phyloP scores from a whole-genome alignment of 2,113 vertebrate genomes.

The Rhabdornis inornatus region DNA sequence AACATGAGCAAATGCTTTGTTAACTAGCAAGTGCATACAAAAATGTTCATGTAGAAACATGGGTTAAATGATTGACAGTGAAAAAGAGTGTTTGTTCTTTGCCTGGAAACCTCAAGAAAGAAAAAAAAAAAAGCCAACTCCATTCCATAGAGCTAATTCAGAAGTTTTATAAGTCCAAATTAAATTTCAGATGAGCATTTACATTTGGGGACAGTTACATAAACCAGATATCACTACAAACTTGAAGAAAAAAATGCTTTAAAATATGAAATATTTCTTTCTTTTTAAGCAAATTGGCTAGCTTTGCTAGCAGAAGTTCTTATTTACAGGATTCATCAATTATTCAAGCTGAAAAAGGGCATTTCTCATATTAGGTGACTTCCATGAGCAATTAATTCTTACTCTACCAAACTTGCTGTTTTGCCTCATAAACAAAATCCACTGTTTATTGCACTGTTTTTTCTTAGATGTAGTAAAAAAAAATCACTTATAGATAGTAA shows the following conservation, averaged over 20 bases:
- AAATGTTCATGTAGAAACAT: neutral
- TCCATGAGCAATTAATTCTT: neutral
- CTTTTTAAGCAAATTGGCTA: constrained; percentile 1
- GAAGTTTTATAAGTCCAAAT: neutral
- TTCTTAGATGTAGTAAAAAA: neutral
- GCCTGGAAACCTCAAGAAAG: constrained; percentile 18
- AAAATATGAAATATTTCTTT: neutral
- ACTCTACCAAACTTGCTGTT: neutral
- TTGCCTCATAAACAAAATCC: neutral
- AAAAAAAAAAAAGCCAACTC: neutral
- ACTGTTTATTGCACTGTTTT: neutral
- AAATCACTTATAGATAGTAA: neutral
- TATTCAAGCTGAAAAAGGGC: neutral
- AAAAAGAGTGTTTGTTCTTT: neutral
- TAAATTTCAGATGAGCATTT: neutral
- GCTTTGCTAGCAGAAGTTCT: neutral
- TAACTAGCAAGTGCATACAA: neutral
- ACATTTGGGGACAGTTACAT: neutral
- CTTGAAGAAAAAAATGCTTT: constrained; percentile 6
- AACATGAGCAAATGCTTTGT: neutral
- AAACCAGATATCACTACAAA: constrained; percentile 15
- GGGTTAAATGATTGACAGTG: neutral
- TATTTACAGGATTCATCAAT: neutral
- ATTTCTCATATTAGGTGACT: neutral
- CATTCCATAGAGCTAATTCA: constrained; percentile 4